phyloP scores from a whole-genome alignment of 2,797 vertebrate species.

The Falco peregrinus region DNA sequence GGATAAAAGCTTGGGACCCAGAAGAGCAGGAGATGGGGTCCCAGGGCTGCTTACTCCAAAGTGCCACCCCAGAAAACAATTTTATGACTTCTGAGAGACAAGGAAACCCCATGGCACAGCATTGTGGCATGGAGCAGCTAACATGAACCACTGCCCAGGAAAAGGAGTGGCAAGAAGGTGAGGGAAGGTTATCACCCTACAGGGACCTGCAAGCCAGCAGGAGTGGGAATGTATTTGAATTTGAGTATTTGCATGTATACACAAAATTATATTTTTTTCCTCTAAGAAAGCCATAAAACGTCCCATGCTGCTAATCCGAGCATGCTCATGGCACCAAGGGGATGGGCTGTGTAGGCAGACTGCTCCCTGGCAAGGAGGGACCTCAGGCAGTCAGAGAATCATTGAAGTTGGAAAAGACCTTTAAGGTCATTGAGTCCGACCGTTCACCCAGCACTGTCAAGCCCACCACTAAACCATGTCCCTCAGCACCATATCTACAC shows the following conservation, averaged over 20 bases:
- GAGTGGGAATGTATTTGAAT: not conserved
- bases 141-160: not conserved
- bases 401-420: too few relatives aligned
- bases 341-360: not conserved
- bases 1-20: not conserved
- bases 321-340: not conserved
- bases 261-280: not conserved
- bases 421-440: too few relatives aligned
- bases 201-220: not conserved
- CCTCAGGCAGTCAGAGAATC: too few relatives aligned
- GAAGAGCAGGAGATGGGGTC: not conserved
- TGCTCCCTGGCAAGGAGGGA: not conserved
- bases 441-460: too few relatives aligned
- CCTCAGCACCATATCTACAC: too few relatives aligned
- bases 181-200: not conserved
- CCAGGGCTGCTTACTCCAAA: not conserved
- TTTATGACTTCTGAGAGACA: too few relatives aligned
- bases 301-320: not conserved
- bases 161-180: not conserved
- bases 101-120: accelerated
- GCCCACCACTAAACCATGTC: too few relatives aligned
- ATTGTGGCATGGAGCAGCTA: not conserved
- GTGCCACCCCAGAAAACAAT: accelerated
- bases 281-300: too few relatives aligned
- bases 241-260: not conserved